Base-by-base conservation (phyloP, 2,797 vertebrate genomes). In the Amniataba percoides region DNA sequence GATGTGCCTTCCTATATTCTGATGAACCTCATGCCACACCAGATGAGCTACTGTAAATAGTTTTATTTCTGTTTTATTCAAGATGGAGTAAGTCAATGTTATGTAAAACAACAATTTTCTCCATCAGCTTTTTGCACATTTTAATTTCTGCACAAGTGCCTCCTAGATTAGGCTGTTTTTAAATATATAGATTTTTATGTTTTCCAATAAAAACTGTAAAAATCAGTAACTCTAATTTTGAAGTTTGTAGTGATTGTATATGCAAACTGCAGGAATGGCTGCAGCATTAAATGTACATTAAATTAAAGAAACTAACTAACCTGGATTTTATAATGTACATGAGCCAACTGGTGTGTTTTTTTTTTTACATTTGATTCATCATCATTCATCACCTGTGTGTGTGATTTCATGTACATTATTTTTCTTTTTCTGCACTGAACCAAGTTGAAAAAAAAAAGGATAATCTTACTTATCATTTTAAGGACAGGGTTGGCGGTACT, bases 131-230 rank as follows among this genome's bases (percentile, higher is more conserved):
- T 83, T 87, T 87, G 73, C 77, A 85, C 71, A 78, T 83, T 86
- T 73, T 66, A 71, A 74, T 84, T 85, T 89, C 89, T 88, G 59
- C 77, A 88, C 57, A 62, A 49, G 34, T 80, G 66, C 74, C 77
- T 85, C 61, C 7, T 70, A 55, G 58, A 71, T 59, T 21, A 65
- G 73, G n/a, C 46, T 53, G 9, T 27, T 84, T 86, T 80, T 82
- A 49, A 12, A 51, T 59, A 19, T 60, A 2, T 21, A 4, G 16
- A 53, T 58, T 69, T 55, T 36, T 64, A 34, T 67, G 65, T 48
- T 46, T 64, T 58, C 25, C 1, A 85, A 65, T 78, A 68, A 74
- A 73, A 55, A 39, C 10, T 9, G 21, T 68, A 60, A 39, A 63
- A 36, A 71, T 60, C 64, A 27, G 57, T 34, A 11, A 62, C 7